Evolutionary conservation across 2,888 invertebrate genomes (phyloP).

Genomic region (Polydesmus complanatus): DNA sequence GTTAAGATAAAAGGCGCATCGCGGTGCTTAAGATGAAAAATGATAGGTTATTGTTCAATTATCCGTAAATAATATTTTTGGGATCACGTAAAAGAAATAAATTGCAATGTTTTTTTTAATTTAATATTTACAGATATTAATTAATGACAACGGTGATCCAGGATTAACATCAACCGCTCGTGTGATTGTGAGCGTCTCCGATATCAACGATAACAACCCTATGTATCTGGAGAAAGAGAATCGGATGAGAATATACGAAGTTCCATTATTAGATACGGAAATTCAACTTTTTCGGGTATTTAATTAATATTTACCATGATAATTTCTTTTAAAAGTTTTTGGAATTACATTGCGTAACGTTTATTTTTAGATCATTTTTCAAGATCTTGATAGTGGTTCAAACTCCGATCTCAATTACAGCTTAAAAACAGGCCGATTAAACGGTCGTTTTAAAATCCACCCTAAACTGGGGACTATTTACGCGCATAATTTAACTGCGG

Average conservation of each 20-base stretch:
- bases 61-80: too few species aligned
- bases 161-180: slow-evolving; percentile 29
- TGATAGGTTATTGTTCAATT: too few species aligned
- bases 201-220: slow-evolving; percentile 18
- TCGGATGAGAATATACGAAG: slow-evolving; percentile 47
- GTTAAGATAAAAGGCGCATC: too few species aligned
- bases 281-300: slow-evolving; percentile 23
- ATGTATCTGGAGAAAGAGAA: slow-evolving; percentile 12
- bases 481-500: slow-evolving; percentile 54
- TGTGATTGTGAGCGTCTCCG: slow-evolving; percentile 27
- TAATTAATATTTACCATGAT: background rate
- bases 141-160: slow-evolving; percentile 32
- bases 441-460: slow-evolving; percentile 68
- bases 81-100: background rate
- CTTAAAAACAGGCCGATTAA: slow-evolving; percentile 55
- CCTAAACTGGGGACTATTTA: slow-evolving; percentile 66
- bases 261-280: slow-evolving; percentile 20
- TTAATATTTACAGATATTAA: slow-evolving; percentile 27
- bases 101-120: slow-evolving; percentile 1
- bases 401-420: slow-evolving; percentile 70
- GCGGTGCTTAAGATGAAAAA: too few species aligned
- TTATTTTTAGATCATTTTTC: slow-evolving; percentile 49
- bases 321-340: background rate
- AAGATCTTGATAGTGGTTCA: slow-evolving; percentile 65
- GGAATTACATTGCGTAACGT: background rate